A percentile compares a stretch with the other conserved stretches of the same genome.
phyloP scores from a whole-genome alignment of 2,797 vertebrate genomes.

The Muraenolepis orangiensis region DNA sequence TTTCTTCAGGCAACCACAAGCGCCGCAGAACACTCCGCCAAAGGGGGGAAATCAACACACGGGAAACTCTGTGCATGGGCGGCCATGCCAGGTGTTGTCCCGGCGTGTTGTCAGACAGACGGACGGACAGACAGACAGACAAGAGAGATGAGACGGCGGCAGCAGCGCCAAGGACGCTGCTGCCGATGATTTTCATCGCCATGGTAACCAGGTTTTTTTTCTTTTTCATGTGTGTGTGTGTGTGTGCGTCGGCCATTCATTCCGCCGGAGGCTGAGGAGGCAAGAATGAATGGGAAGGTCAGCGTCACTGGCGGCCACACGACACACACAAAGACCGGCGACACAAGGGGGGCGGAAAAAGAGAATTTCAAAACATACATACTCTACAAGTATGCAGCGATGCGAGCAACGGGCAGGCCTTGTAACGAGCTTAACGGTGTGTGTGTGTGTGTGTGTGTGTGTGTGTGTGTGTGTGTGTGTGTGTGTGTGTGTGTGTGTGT shows the following conservation, averaged over 20 bases:
- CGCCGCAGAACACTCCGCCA: slow-evolving; percentile 46
- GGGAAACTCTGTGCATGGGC: slow-evolving; percentile 50
- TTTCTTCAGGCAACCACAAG: slow-evolving; percentile 62
- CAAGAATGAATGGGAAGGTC: background rate
- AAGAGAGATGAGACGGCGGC: no score
- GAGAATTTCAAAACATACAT: no score
- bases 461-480: no score
- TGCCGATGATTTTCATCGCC: slow-evolving; percentile 34
- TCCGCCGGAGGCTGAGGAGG: background rate
- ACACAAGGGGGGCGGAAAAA: background rate
- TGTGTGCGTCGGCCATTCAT: background rate
- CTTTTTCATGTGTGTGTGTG: slow-evolving; percentile 64
- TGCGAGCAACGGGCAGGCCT: background rate
- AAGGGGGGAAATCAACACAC: no score
- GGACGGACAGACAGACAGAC: slow-evolving; percentile 37
- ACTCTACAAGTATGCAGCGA: background rate
- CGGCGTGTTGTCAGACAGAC: slow-evolving; percentile 24
- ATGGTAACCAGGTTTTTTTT: slow-evolving; percentile 64
- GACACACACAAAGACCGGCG: background rate
- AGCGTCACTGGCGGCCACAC: background rate
- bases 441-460: no score
- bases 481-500: no score
- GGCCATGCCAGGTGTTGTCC: slow-evolving; percentile 68
- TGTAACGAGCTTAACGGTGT: background rate
- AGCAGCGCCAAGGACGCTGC: slow-evolving; percentile 47